Percentiles rank a stretch among this genome's conserved stretches.
phyloP scores from a whole-genome alignment of 2,888 invertebrate genomes.

The Pterobdella sp. region DNA sequence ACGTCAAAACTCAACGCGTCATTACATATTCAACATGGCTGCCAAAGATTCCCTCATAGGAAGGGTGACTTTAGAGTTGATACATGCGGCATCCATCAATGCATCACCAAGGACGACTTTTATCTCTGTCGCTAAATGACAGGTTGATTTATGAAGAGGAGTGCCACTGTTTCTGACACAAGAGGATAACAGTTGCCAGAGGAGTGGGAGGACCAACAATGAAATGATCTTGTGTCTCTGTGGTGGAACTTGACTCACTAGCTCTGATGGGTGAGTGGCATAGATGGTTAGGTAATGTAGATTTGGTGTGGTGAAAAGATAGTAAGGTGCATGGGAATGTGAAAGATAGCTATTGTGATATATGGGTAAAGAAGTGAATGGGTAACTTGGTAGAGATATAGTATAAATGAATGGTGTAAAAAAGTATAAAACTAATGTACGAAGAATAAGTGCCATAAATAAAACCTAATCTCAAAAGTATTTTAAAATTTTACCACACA shows the following conservation, averaged over 20 bases:
- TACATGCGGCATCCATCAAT: conserved; percentile 33
- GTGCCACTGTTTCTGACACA: conserved; percentile 17
- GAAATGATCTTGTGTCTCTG: conserved; percentile 43
- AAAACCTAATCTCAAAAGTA: too few relatives aligned
- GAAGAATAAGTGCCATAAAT: not conserved
- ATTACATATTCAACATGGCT: conserved; percentile 24
- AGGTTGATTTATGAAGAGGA: conserved; percentile 14
- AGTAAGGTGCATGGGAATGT: not conserved
- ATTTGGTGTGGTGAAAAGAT: too few relatives aligned
- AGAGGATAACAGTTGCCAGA: conserved; percentile 42
- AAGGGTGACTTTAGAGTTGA: conserved; percentile 34
- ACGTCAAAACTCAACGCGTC: not conserved
- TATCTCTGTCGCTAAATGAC: conserved; percentile 27
- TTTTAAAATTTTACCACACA: too few relatives aligned
- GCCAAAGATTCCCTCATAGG: conserved; percentile 29
- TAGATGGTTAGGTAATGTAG: too few relatives aligned
- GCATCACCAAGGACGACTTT: conserved; percentile 31
- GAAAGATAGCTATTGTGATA: not conserved
- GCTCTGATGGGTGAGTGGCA: conserved; percentile 40
- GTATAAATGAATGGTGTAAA: not conserved
- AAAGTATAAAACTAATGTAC: not conserved
- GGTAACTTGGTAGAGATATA: not conserved
- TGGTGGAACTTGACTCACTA: conserved; percentile 44
- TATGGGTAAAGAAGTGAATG: not conserved
- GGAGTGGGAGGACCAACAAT: conserved; percentile 47